Conservation (phyloP, 2,797 vertebrate species). For the Fringilla coelebs region DNA sequence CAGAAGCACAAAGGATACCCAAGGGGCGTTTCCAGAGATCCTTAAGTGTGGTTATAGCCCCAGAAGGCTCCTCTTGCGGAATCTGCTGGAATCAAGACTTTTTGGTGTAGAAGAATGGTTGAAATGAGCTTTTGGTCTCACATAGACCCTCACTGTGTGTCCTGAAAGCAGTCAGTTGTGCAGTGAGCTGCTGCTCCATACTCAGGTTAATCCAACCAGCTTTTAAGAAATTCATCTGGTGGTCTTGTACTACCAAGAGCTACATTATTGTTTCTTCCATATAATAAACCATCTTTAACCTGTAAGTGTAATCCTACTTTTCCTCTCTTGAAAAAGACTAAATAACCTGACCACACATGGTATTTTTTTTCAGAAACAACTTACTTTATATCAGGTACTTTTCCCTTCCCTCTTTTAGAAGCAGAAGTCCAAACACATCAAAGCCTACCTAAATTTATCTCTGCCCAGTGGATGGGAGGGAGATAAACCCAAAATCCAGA, state of each 20-base stretch:
- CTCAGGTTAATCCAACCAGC: background rate
- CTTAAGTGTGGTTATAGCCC: constrained; percentile 33
- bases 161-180: background rate
- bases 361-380: background rate
- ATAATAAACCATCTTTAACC: background rate
- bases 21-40: background rate
- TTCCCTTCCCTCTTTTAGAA: background rate
- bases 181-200: background rate
- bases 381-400: background rate
- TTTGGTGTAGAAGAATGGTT: background rate
- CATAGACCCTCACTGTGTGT: background rate
- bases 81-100: background rate
- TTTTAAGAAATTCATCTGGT: background rate
- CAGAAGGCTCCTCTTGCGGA: background rate
- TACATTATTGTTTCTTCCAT: background rate
- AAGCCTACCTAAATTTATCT: background rate
- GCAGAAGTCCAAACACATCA: background rate
- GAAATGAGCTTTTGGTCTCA: background rate
- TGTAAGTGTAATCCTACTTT: background rate
- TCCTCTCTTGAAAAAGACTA: background rate
- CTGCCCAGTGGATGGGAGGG: background rate
- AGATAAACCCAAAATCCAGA: background rate
- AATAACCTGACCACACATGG: background rate
- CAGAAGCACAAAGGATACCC: constrained; percentile 28
- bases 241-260: background rate